Conservation (phyloP, 1,140 invertebrate species). For the Lethocerus indicus region DNA sequence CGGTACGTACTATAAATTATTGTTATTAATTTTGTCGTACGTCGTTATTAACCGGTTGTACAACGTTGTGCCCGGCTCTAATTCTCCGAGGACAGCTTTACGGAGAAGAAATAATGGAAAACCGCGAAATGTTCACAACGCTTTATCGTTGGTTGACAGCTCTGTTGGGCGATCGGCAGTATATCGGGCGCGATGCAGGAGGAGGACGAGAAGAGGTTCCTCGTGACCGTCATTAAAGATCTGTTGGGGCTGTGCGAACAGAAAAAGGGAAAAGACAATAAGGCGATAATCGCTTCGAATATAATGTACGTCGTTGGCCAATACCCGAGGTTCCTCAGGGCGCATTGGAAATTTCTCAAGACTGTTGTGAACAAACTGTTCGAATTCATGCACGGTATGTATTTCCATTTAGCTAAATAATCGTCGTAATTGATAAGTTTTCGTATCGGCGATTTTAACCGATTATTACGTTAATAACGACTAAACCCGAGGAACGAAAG, state of each 20-base stretch:
- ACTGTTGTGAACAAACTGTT: constrained; percentile 99
- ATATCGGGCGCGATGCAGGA: constrained; percentile 98
- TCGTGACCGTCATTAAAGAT: constrained; percentile 99
- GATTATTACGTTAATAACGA: too few relatives aligned
- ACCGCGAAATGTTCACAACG: too few relatives aligned
- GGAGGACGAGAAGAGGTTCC: constrained; percentile 97
- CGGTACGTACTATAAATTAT: constrained; percentile 34
- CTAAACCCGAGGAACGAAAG: too few relatives aligned
- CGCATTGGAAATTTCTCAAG: constrained; percentile 99
- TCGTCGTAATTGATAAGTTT: too few relatives aligned
- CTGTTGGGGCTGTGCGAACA: constrained; percentile 96
- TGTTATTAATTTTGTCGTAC: too few relatives aligned
- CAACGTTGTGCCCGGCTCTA: too few relatives aligned
- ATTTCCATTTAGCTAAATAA: background rate
- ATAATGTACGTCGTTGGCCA: constrained; percentile 99
- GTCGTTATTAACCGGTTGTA: too few relatives aligned
- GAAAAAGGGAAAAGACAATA: constrained; percentile 98
- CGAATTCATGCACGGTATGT: constrained; percentile 96
- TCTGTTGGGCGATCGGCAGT: constrained; percentile 99
- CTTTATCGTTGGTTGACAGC: constrained; percentile 27
- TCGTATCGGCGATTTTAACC: too few relatives aligned
- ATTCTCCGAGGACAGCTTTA: too few relatives aligned
- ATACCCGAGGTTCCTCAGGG: constrained; percentile 93
- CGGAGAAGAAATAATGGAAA: too few relatives aligned
- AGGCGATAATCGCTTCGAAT: constrained; percentile 98